Evolutionary conservation across 2,888 invertebrate species (phyloP), one percentile per base, ranked within the genome.

Genomic region (Eupithecia inturbata): DNA sequence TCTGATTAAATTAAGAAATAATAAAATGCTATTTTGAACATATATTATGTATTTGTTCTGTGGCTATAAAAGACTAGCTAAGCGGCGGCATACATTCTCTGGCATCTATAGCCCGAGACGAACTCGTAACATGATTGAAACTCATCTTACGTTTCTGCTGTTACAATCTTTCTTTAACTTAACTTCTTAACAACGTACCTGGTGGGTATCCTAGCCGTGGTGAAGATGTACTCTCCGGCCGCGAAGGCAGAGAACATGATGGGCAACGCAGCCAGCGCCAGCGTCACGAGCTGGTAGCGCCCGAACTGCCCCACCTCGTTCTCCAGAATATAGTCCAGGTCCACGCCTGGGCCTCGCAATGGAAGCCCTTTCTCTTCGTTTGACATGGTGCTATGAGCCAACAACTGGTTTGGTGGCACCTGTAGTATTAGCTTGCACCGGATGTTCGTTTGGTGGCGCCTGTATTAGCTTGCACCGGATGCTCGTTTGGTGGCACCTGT

Each of bases 211-310:
- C 93, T 91, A 10, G 92, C 92, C 0, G 92, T 92, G 0, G 94
- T 93, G 74, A 94, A 94, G 75, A 94, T 92, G 70, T 93, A 94
- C 80, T 94, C 94, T 26, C 93, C 92, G 0, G 93, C 84, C 0
- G 92, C 93, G 70, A 92, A 92, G 1, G 92, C 94, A 0, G 92
- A 91, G 83, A 94, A 93, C 33, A 94, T 92, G 14, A 92, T 88
- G 0, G 93, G 93, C 14, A 94, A 75, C 0, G 92, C 86, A 0
- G 92, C 91, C 41, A 93, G 84, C 1, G 89, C 81, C 72, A 93
- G 80, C 7, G 89, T 91, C 19, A 89, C 69, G 22, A 93, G 82
- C 84, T 94, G 94, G 79, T 93, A 94, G 72, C 81, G 83, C 2
- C 93, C 94, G 70, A 94, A 92, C 84, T 92, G 92, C 0, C 94